Conservation (phyloP, 2,888 invertebrate species). For the Callyntrura sp. region DNA sequence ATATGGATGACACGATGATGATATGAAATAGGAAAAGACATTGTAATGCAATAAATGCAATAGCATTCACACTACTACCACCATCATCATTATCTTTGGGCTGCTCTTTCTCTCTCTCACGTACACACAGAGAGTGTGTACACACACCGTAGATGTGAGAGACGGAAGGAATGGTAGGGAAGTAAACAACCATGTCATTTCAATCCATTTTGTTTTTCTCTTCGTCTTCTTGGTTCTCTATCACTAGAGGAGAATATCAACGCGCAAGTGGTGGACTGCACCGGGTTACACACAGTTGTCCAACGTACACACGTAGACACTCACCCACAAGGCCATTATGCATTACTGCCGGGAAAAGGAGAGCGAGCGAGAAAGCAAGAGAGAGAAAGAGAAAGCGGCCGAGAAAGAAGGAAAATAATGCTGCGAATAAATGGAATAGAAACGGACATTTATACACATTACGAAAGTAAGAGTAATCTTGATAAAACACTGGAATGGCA, state of each 20-base stretch:
- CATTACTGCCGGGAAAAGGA: not conserved
- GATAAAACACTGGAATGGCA: conserved; percentile 42
- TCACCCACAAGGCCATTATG: conserved; percentile 1
- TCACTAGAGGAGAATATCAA: conserved; percentile 22
- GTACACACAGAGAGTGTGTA: no score
- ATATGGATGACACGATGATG: conserved; percentile 25
- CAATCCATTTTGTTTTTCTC: conserved; percentile 10
- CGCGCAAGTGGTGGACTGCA: not conserved
- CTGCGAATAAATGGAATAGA: conserved; percentile 49
- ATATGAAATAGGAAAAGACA: conserved; percentile 49
- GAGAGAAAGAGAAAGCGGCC: not conserved
- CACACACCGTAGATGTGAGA: not conserved
- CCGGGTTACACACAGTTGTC: not conserved
- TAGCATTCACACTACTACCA: conserved; percentile 23
- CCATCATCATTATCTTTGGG: conserved; percentile 25
- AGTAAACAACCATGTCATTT: conserved; percentile 50
- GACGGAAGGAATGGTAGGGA: not conserved
- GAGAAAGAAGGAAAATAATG: not conserved
- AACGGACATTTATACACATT: conserved; percentile 43
- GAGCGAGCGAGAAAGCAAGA: not conserved
- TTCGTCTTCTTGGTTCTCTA: not conserved
- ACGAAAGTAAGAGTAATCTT: conserved; percentile 47
- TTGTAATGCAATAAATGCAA: conserved; percentile 30
- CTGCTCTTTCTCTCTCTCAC: no score
- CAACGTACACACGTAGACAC: not conserved